phyloP scores from a whole-genome alignment of 2,888 invertebrate genomes.

The Limulus polyphemus region DNA sequence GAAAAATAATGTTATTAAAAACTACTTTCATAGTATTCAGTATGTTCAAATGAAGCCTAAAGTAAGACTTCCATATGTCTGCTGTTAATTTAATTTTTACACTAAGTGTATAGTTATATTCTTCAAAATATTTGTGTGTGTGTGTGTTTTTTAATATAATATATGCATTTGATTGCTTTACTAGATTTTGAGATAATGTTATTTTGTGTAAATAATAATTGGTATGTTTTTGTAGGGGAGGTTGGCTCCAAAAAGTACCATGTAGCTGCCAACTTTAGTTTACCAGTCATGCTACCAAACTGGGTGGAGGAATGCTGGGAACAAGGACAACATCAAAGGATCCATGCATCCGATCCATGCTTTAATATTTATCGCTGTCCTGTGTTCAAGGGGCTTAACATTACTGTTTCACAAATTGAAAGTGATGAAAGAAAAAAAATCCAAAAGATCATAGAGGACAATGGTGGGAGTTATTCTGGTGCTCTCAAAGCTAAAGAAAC shows the following conservation, averaged over 20 bases:
- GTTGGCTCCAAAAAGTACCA: constrained; percentile 39
- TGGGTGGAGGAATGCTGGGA: constrained; percentile 78
- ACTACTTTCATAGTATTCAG: too few relatives aligned
- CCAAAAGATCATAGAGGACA: constrained; percentile 52
- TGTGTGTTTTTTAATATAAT: too few relatives aligned
- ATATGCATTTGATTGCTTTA: too few relatives aligned
- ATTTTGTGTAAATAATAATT: too few relatives aligned
- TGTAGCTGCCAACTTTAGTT: constrained; percentile 52
- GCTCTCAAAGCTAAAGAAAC: constrained; percentile 43
- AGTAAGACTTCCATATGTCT: too few relatives aligned
- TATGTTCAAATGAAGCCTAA: too few relatives aligned
- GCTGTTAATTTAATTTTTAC: too few relatives aligned
- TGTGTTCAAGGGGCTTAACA: constrained; percentile 60
- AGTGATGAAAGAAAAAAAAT: constrained; percentile 51
- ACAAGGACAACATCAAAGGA: constrained; percentile 47
- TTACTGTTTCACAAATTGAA: constrained; percentile 63
- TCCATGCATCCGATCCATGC: constrained; percentile 49
- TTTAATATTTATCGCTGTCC: constrained; percentile 53
- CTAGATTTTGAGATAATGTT: too few relatives aligned
- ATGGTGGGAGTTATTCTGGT: constrained; percentile 53
- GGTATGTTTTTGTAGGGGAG: constrained; percentile 19
- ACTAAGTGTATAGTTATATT: too few relatives aligned
- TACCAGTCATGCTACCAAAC: constrained; percentile 58
- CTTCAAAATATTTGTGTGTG: too few relatives aligned
- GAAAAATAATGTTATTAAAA: too few relatives aligned